phyloP scores from a whole-genome alignment of 2,888 invertebrate genomes.

The Cactoblastis cactorum region DNA sequence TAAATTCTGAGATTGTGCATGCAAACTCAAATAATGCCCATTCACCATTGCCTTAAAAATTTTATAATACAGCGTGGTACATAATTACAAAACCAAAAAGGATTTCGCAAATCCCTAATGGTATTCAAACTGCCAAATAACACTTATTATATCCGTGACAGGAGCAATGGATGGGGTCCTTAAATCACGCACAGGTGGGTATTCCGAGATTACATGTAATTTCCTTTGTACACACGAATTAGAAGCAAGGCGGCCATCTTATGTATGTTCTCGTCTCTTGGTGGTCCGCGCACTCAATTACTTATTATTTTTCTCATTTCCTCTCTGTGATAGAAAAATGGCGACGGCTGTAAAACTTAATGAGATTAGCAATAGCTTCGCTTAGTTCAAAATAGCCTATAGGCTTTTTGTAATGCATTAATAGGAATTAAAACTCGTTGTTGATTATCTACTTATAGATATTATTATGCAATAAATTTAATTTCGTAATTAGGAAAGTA shows the following conservation, averaged over 20 bases:
- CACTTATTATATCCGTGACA: background rate
- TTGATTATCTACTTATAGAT: background rate
- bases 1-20: too few species aligned
- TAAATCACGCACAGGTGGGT: background rate
- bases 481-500: too few species aligned
- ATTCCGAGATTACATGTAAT: background rate
- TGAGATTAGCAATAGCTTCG: constrained; percentile 17
- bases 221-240: background rate
- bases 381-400: background rate
- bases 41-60: too few species aligned
- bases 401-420: background rate
- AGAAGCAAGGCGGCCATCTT: background rate
- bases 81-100: too few species aligned
- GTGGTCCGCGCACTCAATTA: constrained; percentile 26
- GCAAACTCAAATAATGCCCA: too few species aligned
- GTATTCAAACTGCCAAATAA: too few species aligned
- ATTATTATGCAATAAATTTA: too few species aligned
- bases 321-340: constrained; percentile 37
- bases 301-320: constrained; percentile 49
- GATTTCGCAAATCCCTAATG: too few species aligned
- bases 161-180: background rate
- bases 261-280: background rate
- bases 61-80: too few species aligned
- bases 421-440: background rate
- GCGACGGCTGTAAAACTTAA: constrained; percentile 29